Evolutionary conservation across 2,797 vertebrate species (phyloP).

Genomic region (Lepilemur ruficaudatus): DNA sequence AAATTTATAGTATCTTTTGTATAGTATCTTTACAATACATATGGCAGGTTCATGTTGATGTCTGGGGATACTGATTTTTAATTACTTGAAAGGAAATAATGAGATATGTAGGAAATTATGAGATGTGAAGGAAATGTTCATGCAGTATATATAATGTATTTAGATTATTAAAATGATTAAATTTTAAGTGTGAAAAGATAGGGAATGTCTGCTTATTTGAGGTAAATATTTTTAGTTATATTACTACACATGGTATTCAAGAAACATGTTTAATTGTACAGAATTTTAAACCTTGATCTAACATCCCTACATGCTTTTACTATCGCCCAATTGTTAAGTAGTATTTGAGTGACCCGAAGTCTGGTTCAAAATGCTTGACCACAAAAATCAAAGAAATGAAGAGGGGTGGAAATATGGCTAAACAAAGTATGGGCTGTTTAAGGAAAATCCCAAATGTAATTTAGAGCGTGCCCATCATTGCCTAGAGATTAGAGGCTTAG

Average conservation of each 20-base stretch:
- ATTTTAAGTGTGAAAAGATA: slow-evolving; percentile 28
- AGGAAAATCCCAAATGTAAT: slow-evolving; percentile 7
- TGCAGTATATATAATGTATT: background rate
- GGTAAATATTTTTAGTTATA: slow-evolving; percentile 30
- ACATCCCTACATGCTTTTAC: background rate
- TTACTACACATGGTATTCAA: background rate
- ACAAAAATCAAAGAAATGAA: slow-evolving; percentile 12
- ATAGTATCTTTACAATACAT: background rate
- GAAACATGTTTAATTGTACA: background rate
- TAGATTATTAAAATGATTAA: slow-evolving; percentile 37
- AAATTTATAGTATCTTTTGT: slow-evolving; percentile 19
- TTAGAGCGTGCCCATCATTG: background rate
- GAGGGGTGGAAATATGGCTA: background rate
- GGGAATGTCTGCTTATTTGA: background rate
- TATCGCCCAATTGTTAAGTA: background rate
- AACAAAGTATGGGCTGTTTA: background rate
- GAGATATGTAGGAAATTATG: background rate
- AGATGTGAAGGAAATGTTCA: background rate
- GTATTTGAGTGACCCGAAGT: background rate
- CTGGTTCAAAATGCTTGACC: slow-evolving; percentile 5
- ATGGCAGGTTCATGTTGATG: background rate
- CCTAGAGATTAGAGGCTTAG: background rate
- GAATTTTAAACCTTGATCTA: slow-evolving; percentile 10
- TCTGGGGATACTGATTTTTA: slow-evolving; percentile 8
- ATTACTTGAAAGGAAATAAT: background rate